Evolutionary conservation across 1,140 invertebrate genomes (phyloP), one percentile per base, ranked within the genome.

Genomic region (Trissolcus basalis): DNA sequence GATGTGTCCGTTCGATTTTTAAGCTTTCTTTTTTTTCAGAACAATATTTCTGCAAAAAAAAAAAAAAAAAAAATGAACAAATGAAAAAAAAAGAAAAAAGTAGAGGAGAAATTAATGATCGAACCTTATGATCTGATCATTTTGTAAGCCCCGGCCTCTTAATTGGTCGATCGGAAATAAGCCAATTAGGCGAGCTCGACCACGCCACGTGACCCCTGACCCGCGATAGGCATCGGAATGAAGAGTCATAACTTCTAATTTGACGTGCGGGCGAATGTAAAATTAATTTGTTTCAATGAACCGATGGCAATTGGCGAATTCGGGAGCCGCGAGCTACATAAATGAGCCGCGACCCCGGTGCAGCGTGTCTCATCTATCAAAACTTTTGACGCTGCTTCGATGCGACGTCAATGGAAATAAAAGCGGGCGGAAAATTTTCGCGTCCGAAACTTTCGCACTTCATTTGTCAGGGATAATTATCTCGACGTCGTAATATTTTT

Each of bases 391-490:
- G 10, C 44, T 1, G 11, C 8, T 49, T 65, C 51, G 11, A 33
- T 15, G 35, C 49, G 45, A 56, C 44, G 53, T 65, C 41, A 49
- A 54, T 39, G 32, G 39, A 16, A 61, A 64, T 64, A 64, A 64
- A 64, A 54, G 41, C 60, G 14, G 16, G 19, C 16, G 19, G 50
- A 14, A 65, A 55, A 55, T 65, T 13, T 44, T 36, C 27, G 54
- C 32, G 1, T 45, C 45, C 53, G 35, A 45, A 65, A 65, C 55
- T 44, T 56, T 49, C 9, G 41, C 48, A 65, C 61, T 65, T 65
- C 43, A 65, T 65, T 65, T 65, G 61, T 65, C 61, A 56, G 39
- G 36, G 60, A 54, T 54, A 64, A 64, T 64, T 64, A 64, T 54
- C 32, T 32, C 33, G 55, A 8, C 13, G 19, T n/a, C 50, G 49